phyloP scores from a whole-genome alignment of 2,113 vertebrate species.

The Thymallus thymallus region DNA sequence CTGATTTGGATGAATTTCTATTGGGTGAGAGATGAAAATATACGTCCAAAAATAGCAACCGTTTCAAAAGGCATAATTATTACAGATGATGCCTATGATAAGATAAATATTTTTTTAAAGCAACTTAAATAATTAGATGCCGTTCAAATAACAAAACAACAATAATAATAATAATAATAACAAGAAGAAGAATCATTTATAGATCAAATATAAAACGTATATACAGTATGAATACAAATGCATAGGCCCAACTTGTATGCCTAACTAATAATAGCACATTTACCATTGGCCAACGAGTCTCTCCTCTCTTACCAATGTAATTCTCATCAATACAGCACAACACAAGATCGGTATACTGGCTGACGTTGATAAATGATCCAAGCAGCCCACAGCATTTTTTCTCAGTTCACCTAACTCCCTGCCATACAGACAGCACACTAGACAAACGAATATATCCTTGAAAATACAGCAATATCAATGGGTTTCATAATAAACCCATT shows the following conservation, averaged over 20 bases:
- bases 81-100: too few relatives aligned
- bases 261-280: conserved; percentile 29
- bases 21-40: too few relatives aligned
- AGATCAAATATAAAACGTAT: neutral
- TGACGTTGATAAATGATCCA: conserved; percentile 59
- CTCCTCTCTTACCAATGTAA: conserved; percentile 30
- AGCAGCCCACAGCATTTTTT: conserved; percentile 17
- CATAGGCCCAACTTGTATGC: neutral
- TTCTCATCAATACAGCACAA: conserved; percentile 39
- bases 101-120: too few relatives aligned
- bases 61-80: too few relatives aligned
- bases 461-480: neutral
- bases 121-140: too few relatives aligned
- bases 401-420: neutral
- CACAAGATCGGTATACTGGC: conserved; percentile 30
- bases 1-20: too few relatives aligned
- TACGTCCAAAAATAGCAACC: too few relatives aligned
- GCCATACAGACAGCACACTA: neutral
- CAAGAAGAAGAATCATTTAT: too few relatives aligned
- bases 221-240: neutral
- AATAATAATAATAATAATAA: neutral
- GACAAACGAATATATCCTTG: neutral
- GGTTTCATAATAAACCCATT: neutral
- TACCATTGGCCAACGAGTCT: conserved; percentile 22
- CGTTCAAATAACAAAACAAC: neutral